Evolutionary conservation across 2,888 invertebrate genomes (phyloP), one percentile per base, ranked within the genome.

Genomic region (Pyrocoelia pectoralis): DNA sequence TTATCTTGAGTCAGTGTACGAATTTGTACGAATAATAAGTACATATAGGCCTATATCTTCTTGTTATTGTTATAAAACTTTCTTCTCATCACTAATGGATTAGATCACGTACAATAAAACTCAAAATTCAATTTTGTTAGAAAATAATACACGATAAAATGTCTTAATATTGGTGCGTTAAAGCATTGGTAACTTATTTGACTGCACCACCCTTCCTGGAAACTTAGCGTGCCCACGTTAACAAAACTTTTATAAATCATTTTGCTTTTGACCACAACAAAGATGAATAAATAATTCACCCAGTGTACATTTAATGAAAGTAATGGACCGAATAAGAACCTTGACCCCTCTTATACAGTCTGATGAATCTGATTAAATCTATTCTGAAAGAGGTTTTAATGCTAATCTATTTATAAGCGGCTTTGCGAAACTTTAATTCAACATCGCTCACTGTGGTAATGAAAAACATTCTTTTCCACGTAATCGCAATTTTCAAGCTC

Each of bases 361-460:
- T 56, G 56, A 43, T 13, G 41, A 28, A 50, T 61, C 49, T 56
- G 56, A 61, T 61, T 61, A 56, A 56, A 52, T 56, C 61, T 38
- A 51, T 43, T 24, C 54, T 56, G 33, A 61, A 51, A 50, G 61
- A 60, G 40, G 46, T 29, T 51, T 55, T 56, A 52, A 40, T 38
- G 13, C 51, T 48, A 50, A 43, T 56, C 61, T 61, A 61, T 61
- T 56, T 61, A 61, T 61, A 61, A 46, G 43, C 41, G 28, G 56
- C 56, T 61, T 50, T 52, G 51, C 24, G 13, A 29, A 50, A 18
- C 18, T 48, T 18, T 19, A 19, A 48, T 17, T 48, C 41, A 41
- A 14, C 46, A n/a, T 46, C 18, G 24, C 46, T 10, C 46, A 46
- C n/a, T 15, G 46, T 18, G 3, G 24, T 6, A 24, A 24, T 24